Conservation (phyloP, 2,797 vertebrate genomes). For the Squalus acanthias region DNA sequence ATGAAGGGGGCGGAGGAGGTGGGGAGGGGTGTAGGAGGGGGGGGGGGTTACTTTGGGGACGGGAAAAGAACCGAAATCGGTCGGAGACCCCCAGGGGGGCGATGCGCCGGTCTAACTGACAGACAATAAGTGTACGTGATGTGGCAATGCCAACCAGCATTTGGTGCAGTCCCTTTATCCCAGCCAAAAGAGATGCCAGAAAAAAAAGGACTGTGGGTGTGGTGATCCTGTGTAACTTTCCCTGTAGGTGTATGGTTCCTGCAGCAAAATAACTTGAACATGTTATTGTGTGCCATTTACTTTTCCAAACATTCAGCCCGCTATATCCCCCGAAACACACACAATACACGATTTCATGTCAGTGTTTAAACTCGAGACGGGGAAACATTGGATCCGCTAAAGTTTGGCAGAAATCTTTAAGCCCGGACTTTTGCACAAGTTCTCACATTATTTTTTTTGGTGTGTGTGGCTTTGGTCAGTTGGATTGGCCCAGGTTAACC, state of each 20-base stretch:
- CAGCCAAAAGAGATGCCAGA: neutral
- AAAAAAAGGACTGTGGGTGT: neutral
- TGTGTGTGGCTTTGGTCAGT: neutral
- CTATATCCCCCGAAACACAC: neutral
- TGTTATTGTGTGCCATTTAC: neutral
- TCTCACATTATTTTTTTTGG: neutral
- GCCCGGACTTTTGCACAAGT: neutral
- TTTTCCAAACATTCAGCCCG: neutral
- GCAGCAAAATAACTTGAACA: neutral
- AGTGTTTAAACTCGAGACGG: neutral
- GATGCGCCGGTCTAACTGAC: constrained; percentile 23
- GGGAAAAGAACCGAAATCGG: neutral
- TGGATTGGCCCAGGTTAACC: neutral
- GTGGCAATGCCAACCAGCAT: neutral
- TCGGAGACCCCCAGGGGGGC: neutral
- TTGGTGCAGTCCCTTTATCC: neutral
- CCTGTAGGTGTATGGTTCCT: neutral
- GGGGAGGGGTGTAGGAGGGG: no score
- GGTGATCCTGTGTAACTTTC: neutral
- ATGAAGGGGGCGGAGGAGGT: neutral
- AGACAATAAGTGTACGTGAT: neutral
- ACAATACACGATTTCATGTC: neutral
- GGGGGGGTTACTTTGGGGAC: neutral
- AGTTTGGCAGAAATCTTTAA: neutral
- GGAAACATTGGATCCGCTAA: neutral